Base-by-base conservation (phyloP, 2,113 vertebrate species). In the Thunnus thynnus region DNA sequence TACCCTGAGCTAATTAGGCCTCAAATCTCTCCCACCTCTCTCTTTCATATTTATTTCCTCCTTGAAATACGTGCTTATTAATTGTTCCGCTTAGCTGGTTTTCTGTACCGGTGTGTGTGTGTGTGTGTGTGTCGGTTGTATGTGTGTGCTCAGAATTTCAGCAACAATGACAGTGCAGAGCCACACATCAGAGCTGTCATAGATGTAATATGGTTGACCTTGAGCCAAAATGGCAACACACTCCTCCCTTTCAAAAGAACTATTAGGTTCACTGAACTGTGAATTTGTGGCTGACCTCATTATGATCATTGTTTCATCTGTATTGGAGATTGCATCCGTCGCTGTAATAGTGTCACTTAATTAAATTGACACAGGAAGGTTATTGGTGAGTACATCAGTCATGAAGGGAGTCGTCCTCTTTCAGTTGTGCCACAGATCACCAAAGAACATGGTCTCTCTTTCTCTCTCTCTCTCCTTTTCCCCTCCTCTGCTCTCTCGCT, bases 1-100 rank as follows among this genome's bases (percentile, higher is more conserved):
- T 89, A 86, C 82, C 72, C 76, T 47, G 9, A 55, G 70, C 58
- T 90, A 88, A 93, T 92, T 89, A 83, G 80, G 52, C 76, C 62
- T 90, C 51, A 84, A 79, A 86, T 86, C 52, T 64, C 54, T 51
- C 52, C 62, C 61, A 72, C 54, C 36, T 62, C 25, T 69, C 4
- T 16, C 5, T 75, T 79, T 76, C 25, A 63, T 66, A 58, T 82
- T 86, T 78, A 72, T 62, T 67, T 50, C 85, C 80, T 83, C 76
- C 76, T 60, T 78, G 47, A 86, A 89, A 65, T 64, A 58, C 1
- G 13, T 51, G 77, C 71, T 36, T 52, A 72, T 81, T 91, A 91
- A 90, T 88, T 91, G 86, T 84, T 78, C 77, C 20, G 27, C 88
- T 85, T 20, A 63, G 60, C 86, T 78, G 76, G 50, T 80, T 60